Evolutionary conservation across 2,797 vertebrate species (phyloP).

Genomic region (Platyrinchus mystaceus): DNA sequence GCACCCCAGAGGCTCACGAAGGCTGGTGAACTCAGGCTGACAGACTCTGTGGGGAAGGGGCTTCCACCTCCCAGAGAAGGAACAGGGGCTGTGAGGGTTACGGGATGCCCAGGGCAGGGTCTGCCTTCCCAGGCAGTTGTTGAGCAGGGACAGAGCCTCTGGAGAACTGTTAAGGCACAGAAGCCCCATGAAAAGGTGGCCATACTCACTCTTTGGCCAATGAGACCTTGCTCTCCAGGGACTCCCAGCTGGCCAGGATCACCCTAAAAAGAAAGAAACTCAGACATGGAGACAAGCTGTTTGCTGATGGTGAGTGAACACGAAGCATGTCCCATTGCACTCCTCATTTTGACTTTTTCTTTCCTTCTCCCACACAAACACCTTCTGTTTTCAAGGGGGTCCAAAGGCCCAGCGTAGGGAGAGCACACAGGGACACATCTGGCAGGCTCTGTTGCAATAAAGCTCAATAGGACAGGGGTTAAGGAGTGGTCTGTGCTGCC

Average conservation of each 20-base stretch:
- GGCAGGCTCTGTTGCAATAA: background rate
- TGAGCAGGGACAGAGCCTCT: background rate
- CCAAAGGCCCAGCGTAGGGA: background rate
- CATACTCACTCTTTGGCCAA: constrained; percentile 87
- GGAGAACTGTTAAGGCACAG: background rate
- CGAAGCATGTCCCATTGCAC: fast-evolving
- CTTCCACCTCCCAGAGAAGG: background rate
- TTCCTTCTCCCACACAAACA: background rate
- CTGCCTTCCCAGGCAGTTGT: background rate
- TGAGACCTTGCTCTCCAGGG: constrained; percentile 89
- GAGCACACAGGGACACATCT: background rate
- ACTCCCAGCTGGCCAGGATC: constrained; percentile 84
- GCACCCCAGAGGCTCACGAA: fast-evolving
- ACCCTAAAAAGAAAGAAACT: constrained; percentile 78
- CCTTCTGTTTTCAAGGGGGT: background rate
- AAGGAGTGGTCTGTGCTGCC: background rate
- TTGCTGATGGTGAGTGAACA: background rate
- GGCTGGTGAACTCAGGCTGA: background rate
- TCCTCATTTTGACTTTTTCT: background rate
- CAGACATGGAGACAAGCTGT: background rate
- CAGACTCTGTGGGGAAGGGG: background rate
- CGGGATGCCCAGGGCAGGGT: background rate
- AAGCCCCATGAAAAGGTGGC: background rate
- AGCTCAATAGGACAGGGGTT: background rate
- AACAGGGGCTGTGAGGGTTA: background rate